Percentiles rank a stretch among this genome's conserved stretches.
These are phyloP conservation scores for Oreochromis spilurus DNA, from an alignment of 2,113 vertebrate species.

Conservation along the genomic window DNA sequence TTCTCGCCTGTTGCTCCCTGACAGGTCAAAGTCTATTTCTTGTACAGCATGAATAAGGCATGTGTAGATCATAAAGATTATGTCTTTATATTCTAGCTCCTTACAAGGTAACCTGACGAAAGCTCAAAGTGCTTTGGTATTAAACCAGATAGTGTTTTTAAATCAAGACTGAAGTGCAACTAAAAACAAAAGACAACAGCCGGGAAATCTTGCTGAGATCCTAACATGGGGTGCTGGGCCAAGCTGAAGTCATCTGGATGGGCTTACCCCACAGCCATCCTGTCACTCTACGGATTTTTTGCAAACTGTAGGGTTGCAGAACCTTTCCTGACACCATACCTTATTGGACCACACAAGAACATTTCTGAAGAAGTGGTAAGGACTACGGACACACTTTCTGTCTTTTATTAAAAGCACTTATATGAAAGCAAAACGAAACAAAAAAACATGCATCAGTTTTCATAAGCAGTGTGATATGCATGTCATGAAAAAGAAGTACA, in stretches of 20 bases:
- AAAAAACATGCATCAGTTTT: not conserved
- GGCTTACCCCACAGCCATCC: conserved; percentile 62
- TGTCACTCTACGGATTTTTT: conserved; percentile 72
- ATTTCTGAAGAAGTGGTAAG: conserved; percentile 71
- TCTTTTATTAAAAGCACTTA: not conserved
- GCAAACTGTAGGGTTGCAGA: conserved; percentile 69
- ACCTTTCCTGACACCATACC: conserved; percentile 71
- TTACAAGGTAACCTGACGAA: not conserved
- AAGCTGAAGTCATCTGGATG: conserved; percentile 29
- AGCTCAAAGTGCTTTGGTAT: not conserved
- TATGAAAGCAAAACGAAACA: not conserved
- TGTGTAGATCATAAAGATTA: not conserved
- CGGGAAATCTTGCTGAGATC: not conserved
- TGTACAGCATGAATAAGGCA: conserved; percentile 18
- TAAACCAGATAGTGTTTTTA: not conserved
- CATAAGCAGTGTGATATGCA: not conserved
- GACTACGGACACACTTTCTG: not conserved
- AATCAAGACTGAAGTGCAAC: not conserved
- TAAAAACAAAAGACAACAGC: not conserved
- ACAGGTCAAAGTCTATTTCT: conserved; percentile 59
- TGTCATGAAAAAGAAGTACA: not conserved
- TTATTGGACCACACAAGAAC: conserved; percentile 72
- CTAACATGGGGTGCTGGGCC: conserved; percentile 14
- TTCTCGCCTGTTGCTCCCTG: not conserved
- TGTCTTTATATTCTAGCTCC: not conserved